Percentiles rank a stretch among this genome's conserved stretches.
Conservation (phyloP, 2,888 invertebrate genomes). For the Cantharis flavilabris region DNA sequence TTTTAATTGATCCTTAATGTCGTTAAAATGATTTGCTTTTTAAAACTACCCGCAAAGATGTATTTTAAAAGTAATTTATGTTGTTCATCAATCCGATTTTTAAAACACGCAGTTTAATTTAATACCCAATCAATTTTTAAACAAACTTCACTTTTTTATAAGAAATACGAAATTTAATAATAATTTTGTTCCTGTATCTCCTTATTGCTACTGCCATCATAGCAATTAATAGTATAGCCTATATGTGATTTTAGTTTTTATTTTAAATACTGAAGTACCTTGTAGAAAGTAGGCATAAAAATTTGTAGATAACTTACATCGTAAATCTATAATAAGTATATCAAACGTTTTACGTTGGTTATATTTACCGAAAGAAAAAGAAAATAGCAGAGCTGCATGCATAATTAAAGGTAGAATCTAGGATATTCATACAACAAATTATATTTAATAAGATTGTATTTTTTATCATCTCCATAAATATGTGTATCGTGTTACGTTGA, state of each 20-base stretch:
- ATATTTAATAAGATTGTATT: too few relatives aligned
- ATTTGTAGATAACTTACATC: not conserved
- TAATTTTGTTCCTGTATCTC: not conserved
- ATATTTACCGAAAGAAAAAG: not conserved
- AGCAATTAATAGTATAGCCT: not conserved
- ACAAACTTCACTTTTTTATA: too few relatives aligned
- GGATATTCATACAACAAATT: too few relatives aligned
- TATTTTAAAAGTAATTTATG: not conserved
- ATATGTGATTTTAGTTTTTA: not conserved
- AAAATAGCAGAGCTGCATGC: not conserved
- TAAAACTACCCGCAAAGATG: not conserved
- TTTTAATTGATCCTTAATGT: constrained; percentile 5
- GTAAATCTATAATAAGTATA: not conserved
- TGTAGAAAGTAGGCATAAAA: not conserved
- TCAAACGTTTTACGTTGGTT: not conserved
- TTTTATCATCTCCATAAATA: too few relatives aligned
- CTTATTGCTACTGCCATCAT: not conserved
- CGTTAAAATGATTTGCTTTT: not conserved
- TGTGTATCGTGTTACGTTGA: too few relatives aligned
- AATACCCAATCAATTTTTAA: too few relatives aligned
- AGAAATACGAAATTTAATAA: not conserved
- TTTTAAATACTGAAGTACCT: not conserved
- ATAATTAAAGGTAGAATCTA: not conserved
- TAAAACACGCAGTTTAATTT: not conserved
- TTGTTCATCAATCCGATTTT: not conserved